phyloP scores from a whole-genome alignment of 2,113 vertebrate genomes.

The Athene noctua region DNA sequence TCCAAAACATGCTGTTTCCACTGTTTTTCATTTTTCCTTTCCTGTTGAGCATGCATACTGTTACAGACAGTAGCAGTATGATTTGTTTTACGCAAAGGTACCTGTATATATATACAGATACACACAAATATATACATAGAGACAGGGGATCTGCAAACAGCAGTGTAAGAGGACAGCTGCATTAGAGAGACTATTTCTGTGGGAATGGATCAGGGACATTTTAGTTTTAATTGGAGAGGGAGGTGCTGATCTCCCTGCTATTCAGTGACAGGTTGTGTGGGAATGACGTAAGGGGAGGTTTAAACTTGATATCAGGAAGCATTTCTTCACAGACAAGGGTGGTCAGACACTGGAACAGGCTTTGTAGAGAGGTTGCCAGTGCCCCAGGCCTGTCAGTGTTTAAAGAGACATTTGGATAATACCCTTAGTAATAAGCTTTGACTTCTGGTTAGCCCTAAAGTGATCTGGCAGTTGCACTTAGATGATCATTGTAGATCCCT shows the following conservation, averaged over 20 bases:
- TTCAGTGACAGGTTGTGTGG: neutral
- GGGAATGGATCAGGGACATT: neutral
- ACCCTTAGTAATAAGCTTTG: neutral
- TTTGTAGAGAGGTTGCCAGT: neutral
- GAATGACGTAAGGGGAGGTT: neutral
- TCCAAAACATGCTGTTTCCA: neutral
- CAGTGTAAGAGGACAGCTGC: neutral
- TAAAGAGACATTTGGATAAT: neutral
- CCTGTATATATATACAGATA: neutral
- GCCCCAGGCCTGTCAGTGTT: neutral
- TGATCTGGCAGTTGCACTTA: neutral
- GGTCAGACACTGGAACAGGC: neutral
- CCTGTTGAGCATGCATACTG: neutral
- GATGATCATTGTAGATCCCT: neutral
- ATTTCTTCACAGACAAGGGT: neutral
- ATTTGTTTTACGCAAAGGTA: neutral
- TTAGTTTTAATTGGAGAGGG: neutral
- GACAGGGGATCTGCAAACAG: neutral
- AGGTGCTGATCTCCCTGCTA: neutral
- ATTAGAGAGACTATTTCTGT: neutral
- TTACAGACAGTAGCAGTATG: neutral
- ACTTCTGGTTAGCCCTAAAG: neutral
- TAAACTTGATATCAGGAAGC: neutral
- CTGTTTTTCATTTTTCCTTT: neutral
- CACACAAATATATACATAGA: neutral